phyloP scores from a whole-genome alignment of 2,888 invertebrate genomes.

The Calliopum simillimum region DNA sequence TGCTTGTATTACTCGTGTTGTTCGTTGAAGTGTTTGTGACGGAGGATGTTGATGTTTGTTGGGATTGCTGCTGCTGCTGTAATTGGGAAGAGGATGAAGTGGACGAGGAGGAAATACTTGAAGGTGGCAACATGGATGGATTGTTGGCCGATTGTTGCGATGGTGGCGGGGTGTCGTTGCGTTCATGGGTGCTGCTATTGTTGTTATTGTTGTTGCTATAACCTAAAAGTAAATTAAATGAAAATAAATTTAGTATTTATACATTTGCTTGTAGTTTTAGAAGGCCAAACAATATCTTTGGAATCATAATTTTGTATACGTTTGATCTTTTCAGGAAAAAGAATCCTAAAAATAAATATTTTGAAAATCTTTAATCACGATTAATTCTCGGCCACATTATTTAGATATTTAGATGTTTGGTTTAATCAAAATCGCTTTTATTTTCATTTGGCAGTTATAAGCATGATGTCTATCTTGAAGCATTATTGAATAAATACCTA shows the following conservation, averaged over 20 bases:
- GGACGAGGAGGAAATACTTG: slow-evolving; percentile 39
- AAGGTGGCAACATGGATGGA: slow-evolving; percentile 47
- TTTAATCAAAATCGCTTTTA: too few species aligned
- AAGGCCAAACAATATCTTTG: neutral
- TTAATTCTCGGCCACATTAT: too few species aligned
- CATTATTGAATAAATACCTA: too few species aligned
- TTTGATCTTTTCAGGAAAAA: too few species aligned
- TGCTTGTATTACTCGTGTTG: slow-evolving; percentile 49
- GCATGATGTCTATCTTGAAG: too few species aligned
- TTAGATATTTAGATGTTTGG: too few species aligned
- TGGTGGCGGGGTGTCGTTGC: slow-evolving; percentile 64
- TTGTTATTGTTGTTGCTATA: slow-evolving; percentile 50
- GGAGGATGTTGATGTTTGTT: slow-evolving; percentile 61
- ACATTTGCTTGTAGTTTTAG: neutral
- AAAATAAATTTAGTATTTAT: slow-evolving; percentile 14
- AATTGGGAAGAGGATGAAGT: slow-evolving; percentile 56
- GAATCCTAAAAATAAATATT: too few species aligned
- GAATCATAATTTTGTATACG: slow-evolving; percentile 9
- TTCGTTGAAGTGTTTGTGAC: slow-evolving; percentile 48
- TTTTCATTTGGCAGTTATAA: too few species aligned
- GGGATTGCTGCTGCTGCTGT: slow-evolving; percentile 53
- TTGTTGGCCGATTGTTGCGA: slow-evolving; percentile 49
- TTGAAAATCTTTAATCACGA: too few species aligned
- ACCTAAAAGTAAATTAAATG: slow-evolving; percentile 50
- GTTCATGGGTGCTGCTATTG: slow-evolving; percentile 53